These are phyloP conservation scores for Pyrrhia umbra DNA, from an alignment of 2,888 invertebrate genomes.

Conservation along the genomic window DNA sequence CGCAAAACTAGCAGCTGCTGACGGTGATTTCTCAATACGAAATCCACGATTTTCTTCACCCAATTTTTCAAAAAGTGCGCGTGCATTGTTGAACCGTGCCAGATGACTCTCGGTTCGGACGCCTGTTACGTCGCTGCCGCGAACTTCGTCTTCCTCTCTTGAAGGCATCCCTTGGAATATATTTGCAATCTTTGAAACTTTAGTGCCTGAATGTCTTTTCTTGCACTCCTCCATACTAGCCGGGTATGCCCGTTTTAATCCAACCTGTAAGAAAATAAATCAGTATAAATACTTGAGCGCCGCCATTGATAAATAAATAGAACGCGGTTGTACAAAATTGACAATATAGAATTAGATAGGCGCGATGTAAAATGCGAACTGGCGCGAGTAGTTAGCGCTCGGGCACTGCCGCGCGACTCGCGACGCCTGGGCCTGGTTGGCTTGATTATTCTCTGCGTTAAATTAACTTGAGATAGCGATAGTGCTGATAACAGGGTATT, in stretches of 20 bases:
- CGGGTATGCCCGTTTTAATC: constrained; percentile 87
- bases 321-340: constrained; percentile 74
- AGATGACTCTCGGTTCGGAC: constrained; percentile 97
- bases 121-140: constrained; percentile 92
- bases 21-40: constrained; percentile 90
- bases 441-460: constrained; percentile 83
- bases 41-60: constrained; percentile 93
- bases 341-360: constrained; percentile 81
- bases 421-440: constrained; percentile 72
- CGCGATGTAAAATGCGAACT: constrained; percentile 71
- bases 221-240: constrained; percentile 92
- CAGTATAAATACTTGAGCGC: constrained; percentile 70
- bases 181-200: constrained; percentile 97
- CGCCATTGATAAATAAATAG: constrained; percentile 71
- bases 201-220: constrained; percentile 92
- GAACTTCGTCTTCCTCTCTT: constrained; percentile 88
- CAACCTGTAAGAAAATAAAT: constrained; percentile 84
- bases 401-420: constrained; percentile 76
- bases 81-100: constrained; percentile 97
- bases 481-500: constrained; percentile 82
- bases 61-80: constrained; percentile 97
- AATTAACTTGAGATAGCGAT: constrained; percentile 88
- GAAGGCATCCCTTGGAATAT: constrained; percentile 95
- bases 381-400: constrained; percentile 80
- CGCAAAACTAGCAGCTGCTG: constrained; percentile 89